Conservation (phyloP, 2,888 invertebrate genomes). For the Galerucella nymphaeae region DNA sequence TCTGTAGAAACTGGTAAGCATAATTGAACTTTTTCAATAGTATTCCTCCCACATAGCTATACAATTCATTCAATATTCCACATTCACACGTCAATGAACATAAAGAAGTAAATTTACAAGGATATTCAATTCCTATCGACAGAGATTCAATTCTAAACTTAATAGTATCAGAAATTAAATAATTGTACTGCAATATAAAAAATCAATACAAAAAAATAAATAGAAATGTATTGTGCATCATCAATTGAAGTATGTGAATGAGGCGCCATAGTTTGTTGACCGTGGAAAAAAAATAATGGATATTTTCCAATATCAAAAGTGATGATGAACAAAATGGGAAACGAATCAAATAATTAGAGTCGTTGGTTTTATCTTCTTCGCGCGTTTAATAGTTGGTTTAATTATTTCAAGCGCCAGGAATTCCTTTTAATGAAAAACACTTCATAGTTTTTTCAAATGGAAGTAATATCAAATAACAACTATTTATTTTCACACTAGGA, state of each 20-base stretch:
- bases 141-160: slow-evolving; percentile 26
- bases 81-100: slow-evolving; percentile 1
- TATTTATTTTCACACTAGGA: too few relatives aligned
- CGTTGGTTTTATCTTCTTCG: neutral
- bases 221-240: slow-evolving; percentile 16
- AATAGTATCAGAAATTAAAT: slow-evolving; percentile 28
- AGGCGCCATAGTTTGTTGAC: slow-evolving; percentile 2
- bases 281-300: neutral
- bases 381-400: neutral
- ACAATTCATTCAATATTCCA: slow-evolving; percentile 2
- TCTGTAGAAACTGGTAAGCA: neutral
- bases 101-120: neutral
- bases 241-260: neutral
- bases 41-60: neutral
- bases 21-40: slow-evolving; percentile 1
- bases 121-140: slow-evolving; percentile 25
- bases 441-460: too few relatives aligned
- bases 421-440: too few relatives aligned
- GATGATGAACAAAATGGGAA: neutral
- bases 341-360: neutral
- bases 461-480: too few relatives aligned
- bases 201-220: slow-evolving; percentile 21
- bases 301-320: slow-evolving; percentile 10
- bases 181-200: slow-evolving; percentile 21
- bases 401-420: neutral